Conservation (phyloP, 2,888 invertebrate species). For the Callyntrura guangdongensis region DNA sequence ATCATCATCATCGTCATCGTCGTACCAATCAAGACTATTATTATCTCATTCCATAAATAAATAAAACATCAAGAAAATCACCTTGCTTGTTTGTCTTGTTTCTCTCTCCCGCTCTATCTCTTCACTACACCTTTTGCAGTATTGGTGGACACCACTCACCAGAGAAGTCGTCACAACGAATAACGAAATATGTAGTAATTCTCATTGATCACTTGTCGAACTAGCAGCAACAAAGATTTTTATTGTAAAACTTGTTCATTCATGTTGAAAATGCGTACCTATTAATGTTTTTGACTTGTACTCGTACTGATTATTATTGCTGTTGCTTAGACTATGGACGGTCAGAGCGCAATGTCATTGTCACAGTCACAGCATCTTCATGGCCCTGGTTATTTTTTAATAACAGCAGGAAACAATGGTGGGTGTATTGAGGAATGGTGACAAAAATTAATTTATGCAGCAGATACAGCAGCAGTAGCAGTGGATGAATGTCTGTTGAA, state of each 20-base stretch:
- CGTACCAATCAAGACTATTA: constrained; percentile 26
- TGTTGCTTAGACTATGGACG: no score
- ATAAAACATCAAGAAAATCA: constrained; percentile 26
- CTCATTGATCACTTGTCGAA: neutral
- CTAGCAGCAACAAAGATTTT: neutral
- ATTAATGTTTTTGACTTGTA: no score
- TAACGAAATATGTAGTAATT: neutral
- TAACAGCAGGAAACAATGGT: neutral
- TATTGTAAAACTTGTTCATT: neutral
- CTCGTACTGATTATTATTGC: no score
- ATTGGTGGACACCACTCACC: neutral
- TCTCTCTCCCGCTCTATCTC: neutral
- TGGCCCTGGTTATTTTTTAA: neutral
- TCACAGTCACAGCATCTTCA: neutral
- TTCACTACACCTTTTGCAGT: constrained; percentile 1
- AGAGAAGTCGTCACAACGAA: no score
- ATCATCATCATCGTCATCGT: neutral
- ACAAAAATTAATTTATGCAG: constrained; percentile 49
- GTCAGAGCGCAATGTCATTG: neutral
- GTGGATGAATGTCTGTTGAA: no score
- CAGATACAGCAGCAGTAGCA: no score
- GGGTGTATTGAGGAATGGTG: neutral
- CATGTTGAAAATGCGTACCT: no score
- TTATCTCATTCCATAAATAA: constrained; percentile 38
- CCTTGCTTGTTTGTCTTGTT: constrained; percentile 22